Percentiles rank a stretch among this genome's conserved stretches.
Conservation (phyloP, 1,140 invertebrate genomes). For the Bombus ignitus region DNA sequence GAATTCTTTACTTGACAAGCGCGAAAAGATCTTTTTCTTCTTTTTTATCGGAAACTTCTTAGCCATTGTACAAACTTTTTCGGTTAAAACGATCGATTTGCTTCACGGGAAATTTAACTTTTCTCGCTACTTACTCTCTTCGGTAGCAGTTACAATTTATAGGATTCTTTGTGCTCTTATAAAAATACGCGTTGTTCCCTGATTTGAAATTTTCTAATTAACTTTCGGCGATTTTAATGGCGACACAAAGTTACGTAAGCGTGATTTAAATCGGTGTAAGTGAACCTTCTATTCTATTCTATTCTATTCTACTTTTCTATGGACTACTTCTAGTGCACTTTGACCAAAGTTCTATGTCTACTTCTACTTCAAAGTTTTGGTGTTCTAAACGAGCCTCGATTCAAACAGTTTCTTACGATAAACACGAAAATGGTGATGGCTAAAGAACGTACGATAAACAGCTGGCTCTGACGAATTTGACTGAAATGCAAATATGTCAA, state of each 20-base stretch:
- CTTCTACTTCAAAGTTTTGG: conserved; percentile 2
- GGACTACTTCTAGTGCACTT: conserved; percentile 23
- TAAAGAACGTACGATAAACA: not conserved
- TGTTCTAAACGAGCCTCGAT: not conserved
- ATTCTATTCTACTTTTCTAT: conserved; percentile 24
- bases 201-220: not conserved
- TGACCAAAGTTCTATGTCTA: not conserved
- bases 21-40: too few species aligned
- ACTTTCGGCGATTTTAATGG: not conserved
- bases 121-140: too few species aligned
- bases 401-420: not conserved
- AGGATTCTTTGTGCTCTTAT: too few species aligned
- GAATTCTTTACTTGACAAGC: too few species aligned
- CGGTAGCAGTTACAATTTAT: too few species aligned
- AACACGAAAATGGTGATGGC: too few species aligned
- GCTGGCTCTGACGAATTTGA: not conserved
- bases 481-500: not conserved
- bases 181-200: too few species aligned
- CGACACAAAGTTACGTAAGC: not conserved
- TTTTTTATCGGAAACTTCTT: too few species aligned
- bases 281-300: conserved; percentile 6
- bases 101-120: too few species aligned
- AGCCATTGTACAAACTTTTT: too few species aligned
- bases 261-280: not conserved
- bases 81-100: too few species aligned